A percentile compares a stretch with the other conserved stretches of the same genome.
Evolutionary conservation across 1,140 invertebrate species (phyloP).

Genomic region (Caenorhabditis tropicalis): DNA sequence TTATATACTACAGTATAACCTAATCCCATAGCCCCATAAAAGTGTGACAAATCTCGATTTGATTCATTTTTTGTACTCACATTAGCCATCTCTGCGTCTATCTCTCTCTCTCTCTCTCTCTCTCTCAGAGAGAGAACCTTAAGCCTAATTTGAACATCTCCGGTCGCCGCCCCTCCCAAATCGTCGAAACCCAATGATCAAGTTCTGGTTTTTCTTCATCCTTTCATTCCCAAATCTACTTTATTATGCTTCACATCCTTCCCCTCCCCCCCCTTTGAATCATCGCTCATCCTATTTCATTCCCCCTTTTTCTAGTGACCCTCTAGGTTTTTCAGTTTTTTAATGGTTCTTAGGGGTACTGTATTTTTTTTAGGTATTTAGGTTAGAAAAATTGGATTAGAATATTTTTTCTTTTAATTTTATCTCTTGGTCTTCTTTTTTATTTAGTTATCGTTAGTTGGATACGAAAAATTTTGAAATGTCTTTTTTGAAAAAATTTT

Average conservation of each 20-base stretch:
- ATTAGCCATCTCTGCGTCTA: conserved; percentile 12
- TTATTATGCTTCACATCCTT: neutral
- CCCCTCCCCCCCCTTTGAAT: neutral
- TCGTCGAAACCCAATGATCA: too few species aligned
- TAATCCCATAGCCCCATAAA: neutral
- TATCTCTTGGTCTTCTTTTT: too few species aligned
- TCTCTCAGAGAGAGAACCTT: too few species aligned
- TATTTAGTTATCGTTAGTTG: too few species aligned
- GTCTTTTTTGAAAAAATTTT: too few species aligned
- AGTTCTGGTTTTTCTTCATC: neutral
- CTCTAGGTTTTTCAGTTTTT: too few species aligned
- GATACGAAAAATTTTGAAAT: neutral
- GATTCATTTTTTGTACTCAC: neutral
- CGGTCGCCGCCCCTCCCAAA: neutral
- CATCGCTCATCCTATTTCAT: neutral
- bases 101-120: neutral
- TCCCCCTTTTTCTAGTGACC: too few species aligned
- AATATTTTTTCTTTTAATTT: too few species aligned
- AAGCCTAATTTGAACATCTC: conserved; percentile 27
- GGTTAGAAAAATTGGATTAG: too few species aligned
- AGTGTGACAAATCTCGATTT: conserved; percentile 40
- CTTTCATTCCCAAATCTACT: neutral
- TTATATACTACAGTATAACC: too few species aligned
- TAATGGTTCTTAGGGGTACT: too few species aligned
- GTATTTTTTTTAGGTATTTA: too few species aligned